Evolutionary conservation across 2,888 invertebrate species (phyloP), one percentile per base, ranked within the genome.

Genomic region (Anticlea derivata): DNA sequence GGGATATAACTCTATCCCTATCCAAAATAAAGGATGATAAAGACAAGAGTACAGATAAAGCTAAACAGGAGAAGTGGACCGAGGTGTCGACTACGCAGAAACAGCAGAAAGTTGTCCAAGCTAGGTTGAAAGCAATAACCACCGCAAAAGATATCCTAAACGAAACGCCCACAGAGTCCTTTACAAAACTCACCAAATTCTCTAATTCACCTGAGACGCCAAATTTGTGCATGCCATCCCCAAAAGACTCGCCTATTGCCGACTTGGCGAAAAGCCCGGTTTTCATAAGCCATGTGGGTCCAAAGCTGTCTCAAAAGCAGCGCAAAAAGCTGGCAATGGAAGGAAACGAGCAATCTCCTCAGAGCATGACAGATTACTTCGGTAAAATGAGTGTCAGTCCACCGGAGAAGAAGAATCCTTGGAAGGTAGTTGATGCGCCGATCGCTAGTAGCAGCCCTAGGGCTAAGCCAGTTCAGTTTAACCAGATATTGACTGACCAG

Each of bases 401-500:
- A 0, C 80, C 83, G 0, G 86, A 85, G 7, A 86, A 85, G 76
- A 92, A 88, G 78, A 93, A 86, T 70, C 92, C 83, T 0, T 89
- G 81, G 88, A 91, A 80, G 61, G 80, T 80, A 20, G 74, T 70
- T 48, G 83, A 83, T 54, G 61, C 59, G 0, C 80, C 79, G 1
- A 50, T 76, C 0, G 78, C 80, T 5, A 80, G 71, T 60, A 89
- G 75, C 71, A 86, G 75, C 68, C 92, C 55, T 80, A 93, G 68
- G 46, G 70, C 73, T 0, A 85, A 82, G 55, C 55, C 79, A 1
- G 68, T 88, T 40, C 80, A 83, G 54, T 90, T 90, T 49, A 78
- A 88, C 60, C 80, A 89, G 56, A 96, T 96, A 56, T 86, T 96
- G 41, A 93, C 93, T 7, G 95, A 94, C 63, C 96, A 96, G 78